Evolutionary conservation across 1,140 invertebrate species (phyloP), one percentile per base, ranked within the genome.

Genomic region (Tetramorium simillimum): DNA sequence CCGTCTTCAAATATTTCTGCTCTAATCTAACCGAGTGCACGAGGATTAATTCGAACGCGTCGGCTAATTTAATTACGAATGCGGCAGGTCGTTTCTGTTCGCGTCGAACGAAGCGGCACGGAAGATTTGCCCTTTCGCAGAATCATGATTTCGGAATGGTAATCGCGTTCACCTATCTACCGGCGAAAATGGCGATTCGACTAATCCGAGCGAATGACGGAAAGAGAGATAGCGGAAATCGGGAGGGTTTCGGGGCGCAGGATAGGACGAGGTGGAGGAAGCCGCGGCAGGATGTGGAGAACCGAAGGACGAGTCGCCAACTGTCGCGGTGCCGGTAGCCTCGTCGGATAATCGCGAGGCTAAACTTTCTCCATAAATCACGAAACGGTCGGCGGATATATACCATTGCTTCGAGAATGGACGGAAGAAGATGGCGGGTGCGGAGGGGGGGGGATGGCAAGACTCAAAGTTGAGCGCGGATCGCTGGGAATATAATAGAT

Each of bases 281-380:
- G 62, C 43, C n/a, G 53, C 28, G 60, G 60, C 46, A 72, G 62
- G 70, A 76, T 72, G 76, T 51, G 46, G 60, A 78, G 63, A 43
- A 85, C 46, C 67, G 69, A 81, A 69, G 85, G 56, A 60, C 18
- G 78, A 76, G 73, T 85, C 81, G 89, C 78, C 86, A 90, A 91
- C 91, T 91, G 91, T 92, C 89, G 89, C 78, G 58, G 67, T 56
- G 16, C 49, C 43, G 67, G 43, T 69, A 46, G 65, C 81, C 72
- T 86, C 73, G 72, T 65, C 62, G 86, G 85, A 89, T 92, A 92
- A 92, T 92, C 92, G 86, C 77, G 78, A 75, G 84, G 73, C 87
- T 89, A 91, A 92, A 92, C 90, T 92, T 92, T 91, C 86, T 77
- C 92, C 88, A 92, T 92, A 92, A 92, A 92, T 92, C 92, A 92